A percentile compares a stretch with the other conserved stretches of the same genome.
Evolutionary conservation across 2,113 vertebrate genomes (phyloP).

Genomic region (Solenodon paradoxus): DNA sequence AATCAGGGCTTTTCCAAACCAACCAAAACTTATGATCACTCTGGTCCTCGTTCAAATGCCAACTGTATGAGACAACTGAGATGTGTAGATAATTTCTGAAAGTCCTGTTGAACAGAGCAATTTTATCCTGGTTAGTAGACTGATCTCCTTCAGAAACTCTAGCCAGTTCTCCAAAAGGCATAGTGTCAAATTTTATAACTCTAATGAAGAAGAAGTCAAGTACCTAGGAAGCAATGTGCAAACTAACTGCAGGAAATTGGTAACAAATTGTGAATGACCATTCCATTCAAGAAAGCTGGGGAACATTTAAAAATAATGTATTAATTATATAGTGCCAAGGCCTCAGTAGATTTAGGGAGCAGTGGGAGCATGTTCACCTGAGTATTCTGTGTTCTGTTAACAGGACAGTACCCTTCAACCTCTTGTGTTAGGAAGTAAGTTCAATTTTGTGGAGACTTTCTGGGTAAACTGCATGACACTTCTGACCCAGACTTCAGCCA

Average conservation of each 20-base stretch:
- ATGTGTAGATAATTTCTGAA: background rate
- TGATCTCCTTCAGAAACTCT: background rate
- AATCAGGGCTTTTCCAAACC: background rate
- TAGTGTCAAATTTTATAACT: background rate
- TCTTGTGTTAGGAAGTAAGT: background rate
- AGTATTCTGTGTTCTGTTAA: fast-evolving
- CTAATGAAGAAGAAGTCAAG: background rate
- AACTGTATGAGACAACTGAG: background rate
- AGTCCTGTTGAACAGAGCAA: background rate
- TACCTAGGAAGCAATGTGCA: background rate
- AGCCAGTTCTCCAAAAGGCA: background rate
- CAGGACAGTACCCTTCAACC: background rate
- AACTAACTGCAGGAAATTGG: background rate
- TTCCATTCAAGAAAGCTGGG: conserved; percentile 6
- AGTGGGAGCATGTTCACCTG: fast-evolving
- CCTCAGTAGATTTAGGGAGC: background rate
- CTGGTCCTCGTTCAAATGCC: background rate
- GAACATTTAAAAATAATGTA: background rate
- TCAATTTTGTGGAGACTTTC: background rate
- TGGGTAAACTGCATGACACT: background rate
- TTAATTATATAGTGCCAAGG: background rate
- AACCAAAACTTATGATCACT: too few species aligned
- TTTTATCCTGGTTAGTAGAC: background rate
- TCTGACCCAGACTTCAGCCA: background rate
- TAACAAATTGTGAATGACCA: background rate